Conservation (phyloP, 1,140 invertebrate genomes). For the Drosophila aff. region DNA sequence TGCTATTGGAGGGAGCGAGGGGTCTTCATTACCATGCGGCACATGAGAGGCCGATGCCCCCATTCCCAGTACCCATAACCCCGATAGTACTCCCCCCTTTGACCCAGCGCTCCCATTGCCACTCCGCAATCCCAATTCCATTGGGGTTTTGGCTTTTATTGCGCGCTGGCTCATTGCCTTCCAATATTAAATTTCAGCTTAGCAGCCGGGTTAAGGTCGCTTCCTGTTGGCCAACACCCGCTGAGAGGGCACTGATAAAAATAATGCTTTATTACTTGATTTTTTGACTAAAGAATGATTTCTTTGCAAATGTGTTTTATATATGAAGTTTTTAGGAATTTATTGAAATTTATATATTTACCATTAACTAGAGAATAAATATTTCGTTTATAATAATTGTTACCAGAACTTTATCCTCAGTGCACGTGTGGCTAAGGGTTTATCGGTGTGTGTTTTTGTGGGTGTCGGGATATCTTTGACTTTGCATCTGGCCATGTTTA, state of each 20-base stretch:
- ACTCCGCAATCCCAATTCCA: slow-evolving; percentile 42
- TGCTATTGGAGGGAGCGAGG: slow-evolving; percentile 6
- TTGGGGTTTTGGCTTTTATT: slow-evolving; percentile 76
- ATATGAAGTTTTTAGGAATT: no score
- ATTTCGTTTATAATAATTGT: background rate
- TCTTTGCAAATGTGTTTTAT: background rate
- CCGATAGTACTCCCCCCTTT: slow-evolving; percentile 7
- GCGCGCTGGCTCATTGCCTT: slow-evolving; percentile 78
- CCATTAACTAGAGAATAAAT: no score
- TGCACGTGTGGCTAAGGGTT: background rate
- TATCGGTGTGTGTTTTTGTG: slow-evolving; percentile 20
- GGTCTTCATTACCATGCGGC: slow-evolving; percentile 57
- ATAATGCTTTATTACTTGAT: background rate
- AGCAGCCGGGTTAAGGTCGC: slow-evolving; percentile 73
- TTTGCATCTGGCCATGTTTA: slow-evolving; percentile 78
- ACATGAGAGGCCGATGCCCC: slow-evolving; percentile 61
- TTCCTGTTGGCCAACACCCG: slow-evolving; percentile 20
- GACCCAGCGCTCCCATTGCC: slow-evolving; percentile 12
- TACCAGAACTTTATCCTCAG: background rate
- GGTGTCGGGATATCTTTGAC: slow-evolving; percentile 59
- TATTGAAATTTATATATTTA: no score
- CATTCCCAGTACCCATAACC: slow-evolving; percentile 5
- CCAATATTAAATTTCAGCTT: slow-evolving; percentile 81
- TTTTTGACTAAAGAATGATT: background rate
- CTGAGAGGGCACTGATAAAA: slow-evolving; percentile 7